Percentiles rank a stretch among this genome's conserved stretches.
phyloP scores from a whole-genome alignment of 2,888 invertebrate genomes.

The Eristalis intricaria region DNA sequence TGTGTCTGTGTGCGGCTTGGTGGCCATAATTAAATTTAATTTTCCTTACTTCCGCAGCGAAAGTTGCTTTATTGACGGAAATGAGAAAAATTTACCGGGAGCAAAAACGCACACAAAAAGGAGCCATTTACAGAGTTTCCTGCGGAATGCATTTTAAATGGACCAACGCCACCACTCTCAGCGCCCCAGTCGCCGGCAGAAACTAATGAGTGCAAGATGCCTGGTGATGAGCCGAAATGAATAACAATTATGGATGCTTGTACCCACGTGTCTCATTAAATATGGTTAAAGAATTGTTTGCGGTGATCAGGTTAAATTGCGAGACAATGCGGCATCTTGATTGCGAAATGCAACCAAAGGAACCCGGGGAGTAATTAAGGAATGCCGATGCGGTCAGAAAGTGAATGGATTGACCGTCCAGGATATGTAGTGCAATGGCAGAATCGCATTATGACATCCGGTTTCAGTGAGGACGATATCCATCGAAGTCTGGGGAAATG shows the following conservation, averaged over 20 bases:
- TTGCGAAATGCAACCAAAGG: not conserved
- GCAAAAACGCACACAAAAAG: not conserved
- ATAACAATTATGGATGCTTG: slow-evolving; percentile 7
- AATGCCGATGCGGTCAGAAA: not conserved
- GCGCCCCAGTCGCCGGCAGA: not conserved
- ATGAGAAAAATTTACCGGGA: slow-evolving; percentile 37
- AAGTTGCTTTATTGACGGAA: slow-evolving; percentile 66
- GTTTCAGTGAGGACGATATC: too few relatives aligned
- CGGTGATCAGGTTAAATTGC: not conserved
- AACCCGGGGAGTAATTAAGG: not conserved
- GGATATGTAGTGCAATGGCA: too few relatives aligned
- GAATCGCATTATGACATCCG: too few relatives aligned
- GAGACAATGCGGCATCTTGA: not conserved
- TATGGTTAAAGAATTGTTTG: not conserved
- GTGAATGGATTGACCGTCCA: too few relatives aligned
- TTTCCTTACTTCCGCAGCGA: slow-evolving; percentile 57
- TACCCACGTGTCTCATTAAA: not conserved
- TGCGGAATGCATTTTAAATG: not conserved
- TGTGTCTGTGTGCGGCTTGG: slow-evolving; percentile 15
- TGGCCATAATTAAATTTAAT: slow-evolving; percentile 58
- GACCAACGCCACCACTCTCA: not conserved
- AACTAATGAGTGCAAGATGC: not conserved
- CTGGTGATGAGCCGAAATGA: not conserved
- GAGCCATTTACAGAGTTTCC: not conserved
- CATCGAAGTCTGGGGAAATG: too few relatives aligned